Evolutionary conservation across 2,113 vertebrate genomes (phyloP).

Genomic region (Eurystomus gularis): DNA sequence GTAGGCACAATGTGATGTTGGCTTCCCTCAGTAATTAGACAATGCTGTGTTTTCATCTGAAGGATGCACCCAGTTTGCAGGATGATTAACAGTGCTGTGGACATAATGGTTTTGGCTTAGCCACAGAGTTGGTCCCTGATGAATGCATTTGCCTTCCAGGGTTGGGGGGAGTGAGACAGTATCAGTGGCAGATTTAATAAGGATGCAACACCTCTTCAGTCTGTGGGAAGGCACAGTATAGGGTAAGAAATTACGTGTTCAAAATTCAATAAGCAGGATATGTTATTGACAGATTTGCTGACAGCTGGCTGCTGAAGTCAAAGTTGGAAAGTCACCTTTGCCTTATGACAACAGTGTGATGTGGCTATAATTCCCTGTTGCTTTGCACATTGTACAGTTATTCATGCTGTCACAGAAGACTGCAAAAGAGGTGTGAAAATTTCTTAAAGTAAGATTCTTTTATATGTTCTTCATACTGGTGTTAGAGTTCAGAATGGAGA

Average conservation of each 20-base stretch:
- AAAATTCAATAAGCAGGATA: background rate
- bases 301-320: background rate
- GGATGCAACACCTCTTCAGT: background rate
- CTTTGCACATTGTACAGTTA: background rate
- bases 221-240: background rate
- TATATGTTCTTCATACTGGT: background rate
- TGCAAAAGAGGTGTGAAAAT: background rate
- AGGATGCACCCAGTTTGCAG: background rate
- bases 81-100: background rate
- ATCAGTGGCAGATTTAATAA: background rate
- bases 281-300: background rate
- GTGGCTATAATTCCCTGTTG: background rate
- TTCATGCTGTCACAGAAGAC: background rate
- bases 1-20: background rate
- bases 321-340: background rate
- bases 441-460: background rate
- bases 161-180: background rate
- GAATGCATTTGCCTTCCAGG: background rate
- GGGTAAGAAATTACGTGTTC: background rate
- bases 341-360: background rate
- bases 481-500: background rate
- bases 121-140: background rate
- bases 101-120: fast-evolving
- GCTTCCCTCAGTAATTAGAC: background rate
- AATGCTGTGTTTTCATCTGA: background rate